A percentile compares a stretch with the other conserved stretches of the same genome.
phyloP scores from a whole-genome alignment of 2,888 invertebrate genomes.

The Chesias legatella region DNA sequence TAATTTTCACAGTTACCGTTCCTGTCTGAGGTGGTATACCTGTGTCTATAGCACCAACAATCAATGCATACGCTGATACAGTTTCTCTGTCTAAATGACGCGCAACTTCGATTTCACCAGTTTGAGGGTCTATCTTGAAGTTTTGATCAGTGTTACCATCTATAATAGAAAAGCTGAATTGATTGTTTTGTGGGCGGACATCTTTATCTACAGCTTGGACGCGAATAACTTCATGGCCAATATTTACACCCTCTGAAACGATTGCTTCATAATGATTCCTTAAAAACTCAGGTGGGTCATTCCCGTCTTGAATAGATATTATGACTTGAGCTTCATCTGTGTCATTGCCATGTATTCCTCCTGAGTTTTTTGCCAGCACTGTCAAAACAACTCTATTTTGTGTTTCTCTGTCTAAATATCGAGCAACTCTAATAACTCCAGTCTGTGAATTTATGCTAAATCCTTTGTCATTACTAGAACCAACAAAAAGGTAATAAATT shows the following conservation, averaged over 20 bases:
- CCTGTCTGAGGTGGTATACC: conserved; percentile 95
- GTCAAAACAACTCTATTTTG: conserved; percentile 94
- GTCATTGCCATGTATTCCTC: conserved; percentile 96
- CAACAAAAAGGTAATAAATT: conserved; percentile 95
- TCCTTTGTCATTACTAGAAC: conserved; percentile 94
- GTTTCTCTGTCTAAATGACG: conserved; percentile 90
- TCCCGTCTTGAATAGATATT: conserved; percentile 96
- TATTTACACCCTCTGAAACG: conserved; percentile 88
- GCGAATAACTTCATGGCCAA: conserved; percentile 87
- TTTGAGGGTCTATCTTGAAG: conserved; percentile 93
- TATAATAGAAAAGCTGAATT: conserved; percentile 94
- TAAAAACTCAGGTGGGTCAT: conserved; percentile 97
- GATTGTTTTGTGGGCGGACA: conserved; percentile 93
- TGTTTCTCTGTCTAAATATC: conserved; percentile 91
- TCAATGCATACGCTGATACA: conserved; percentile 85
- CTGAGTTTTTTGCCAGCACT: conserved; percentile 96
- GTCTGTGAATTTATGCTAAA: conserved; percentile 92
- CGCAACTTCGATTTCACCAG: conserved; percentile 90
- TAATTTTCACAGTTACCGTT: conserved; percentile 90
- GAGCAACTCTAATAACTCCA: conserved; percentile 91
- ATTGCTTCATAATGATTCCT: conserved; percentile 87
- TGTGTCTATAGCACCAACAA: conserved; percentile 93
- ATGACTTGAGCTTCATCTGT: conserved; percentile 97
- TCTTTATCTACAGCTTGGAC: conserved; percentile 96
- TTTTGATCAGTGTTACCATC: conserved; percentile 90